phyloP scores from a whole-genome alignment of 2,113 vertebrate species.

The Madoqua kirkii region DNA sequence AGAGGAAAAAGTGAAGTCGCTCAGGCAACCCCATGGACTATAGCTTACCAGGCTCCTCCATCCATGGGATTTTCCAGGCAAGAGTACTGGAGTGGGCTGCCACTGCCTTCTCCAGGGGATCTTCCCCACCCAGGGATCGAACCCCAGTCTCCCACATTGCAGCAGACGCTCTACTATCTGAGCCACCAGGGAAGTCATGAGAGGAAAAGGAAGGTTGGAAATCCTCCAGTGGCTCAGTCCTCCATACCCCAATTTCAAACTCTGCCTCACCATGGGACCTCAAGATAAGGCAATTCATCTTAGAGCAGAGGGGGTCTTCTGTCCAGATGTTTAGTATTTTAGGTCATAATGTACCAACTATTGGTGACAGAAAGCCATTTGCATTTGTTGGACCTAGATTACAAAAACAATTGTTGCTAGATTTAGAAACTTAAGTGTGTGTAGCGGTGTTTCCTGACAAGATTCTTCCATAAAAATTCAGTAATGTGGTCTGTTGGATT shows the following conservation, averaged over 20 bases:
- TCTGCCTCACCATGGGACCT: background rate
- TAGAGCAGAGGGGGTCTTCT: background rate
- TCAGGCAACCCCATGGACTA: too few relatives aligned
- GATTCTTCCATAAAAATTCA: background rate
- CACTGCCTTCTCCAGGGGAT: too few relatives aligned
- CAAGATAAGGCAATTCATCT: background rate
- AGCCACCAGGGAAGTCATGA: too few relatives aligned
- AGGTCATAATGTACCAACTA: background rate
- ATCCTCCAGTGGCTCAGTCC: background rate
- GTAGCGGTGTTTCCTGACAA: background rate
- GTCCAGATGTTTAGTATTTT: background rate
- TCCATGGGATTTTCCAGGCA: too few relatives aligned
- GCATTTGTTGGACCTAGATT: background rate
- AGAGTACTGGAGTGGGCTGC: too few relatives aligned
- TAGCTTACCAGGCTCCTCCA: too few relatives aligned
- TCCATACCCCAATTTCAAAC: background rate
- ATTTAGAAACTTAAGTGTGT: background rate
- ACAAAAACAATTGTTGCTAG: background rate
- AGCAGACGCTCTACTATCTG: too few relatives aligned
- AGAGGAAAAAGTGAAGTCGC: background rate
- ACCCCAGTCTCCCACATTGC: too few relatives aligned
- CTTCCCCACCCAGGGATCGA: too few relatives aligned
- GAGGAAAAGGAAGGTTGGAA: background rate
- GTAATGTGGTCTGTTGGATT: background rate
- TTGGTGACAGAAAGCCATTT: background rate